Percentiles rank a stretch among this genome's conserved stretches.
Evolutionary conservation across 2,888 invertebrate genomes (phyloP).

Genomic region (Empis stercorea): DNA sequence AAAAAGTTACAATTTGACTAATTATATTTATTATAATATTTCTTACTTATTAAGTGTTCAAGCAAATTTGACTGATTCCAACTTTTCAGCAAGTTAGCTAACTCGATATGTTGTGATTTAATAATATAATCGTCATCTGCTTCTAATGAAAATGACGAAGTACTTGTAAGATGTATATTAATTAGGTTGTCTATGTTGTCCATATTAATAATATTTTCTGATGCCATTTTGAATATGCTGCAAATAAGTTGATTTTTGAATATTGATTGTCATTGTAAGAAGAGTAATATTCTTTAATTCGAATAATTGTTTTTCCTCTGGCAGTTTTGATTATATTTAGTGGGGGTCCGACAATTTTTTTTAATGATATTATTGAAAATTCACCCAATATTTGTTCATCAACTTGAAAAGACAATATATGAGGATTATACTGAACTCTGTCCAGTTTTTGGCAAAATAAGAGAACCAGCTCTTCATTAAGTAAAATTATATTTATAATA

Average conservation of each 20-base stretch:
- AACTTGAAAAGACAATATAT: constrained; percentile 4
- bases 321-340: constrained; percentile 7
- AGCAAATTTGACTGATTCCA: not conserved
- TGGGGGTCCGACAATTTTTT: constrained; percentile 5
- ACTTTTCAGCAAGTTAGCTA: no score
- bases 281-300: constrained; percentile 7
- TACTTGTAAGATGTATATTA: not conserved
- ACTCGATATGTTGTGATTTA: no score
- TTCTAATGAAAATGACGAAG: no score
- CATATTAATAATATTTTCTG: not conserved
- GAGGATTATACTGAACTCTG: constrained; percentile 1
- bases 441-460: constrained; percentile 6
- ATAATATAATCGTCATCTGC: no score
- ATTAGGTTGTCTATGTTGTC: not conserved
- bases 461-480: constrained; percentile 3
- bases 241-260: not conserved
- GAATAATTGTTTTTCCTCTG: constrained; percentile 4
- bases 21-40: no score
- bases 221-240: not conserved
- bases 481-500: constrained; percentile 9
- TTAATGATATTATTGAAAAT: constrained; percentile 3
- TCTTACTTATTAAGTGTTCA: constrained; percentile 1
- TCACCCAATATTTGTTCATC: constrained; percentile 3
- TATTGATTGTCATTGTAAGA: not conserved
- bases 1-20: no score